Percentiles rank a stretch among this genome's conserved stretches.
Conservation (phyloP, 1,140 invertebrate genomes). For the Phymastichus coffea region DNA sequence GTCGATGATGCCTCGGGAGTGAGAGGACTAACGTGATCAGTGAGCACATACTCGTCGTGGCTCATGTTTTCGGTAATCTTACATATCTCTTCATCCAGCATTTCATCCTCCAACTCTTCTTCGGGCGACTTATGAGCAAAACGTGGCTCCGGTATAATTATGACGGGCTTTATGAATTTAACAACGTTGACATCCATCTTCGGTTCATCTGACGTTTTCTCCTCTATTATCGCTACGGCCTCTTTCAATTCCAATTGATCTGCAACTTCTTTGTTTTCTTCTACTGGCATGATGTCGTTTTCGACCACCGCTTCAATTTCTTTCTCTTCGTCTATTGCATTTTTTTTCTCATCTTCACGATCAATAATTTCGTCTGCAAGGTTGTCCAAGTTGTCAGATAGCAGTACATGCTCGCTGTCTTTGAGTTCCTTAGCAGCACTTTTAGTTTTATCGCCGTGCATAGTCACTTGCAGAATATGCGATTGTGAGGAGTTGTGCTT, state of each 20-base stretch:
- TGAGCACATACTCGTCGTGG: constrained; percentile 53
- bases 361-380: no score
- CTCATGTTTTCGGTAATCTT: constrained; percentile 56
- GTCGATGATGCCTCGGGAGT: constrained; percentile 35
- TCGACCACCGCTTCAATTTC: no score
- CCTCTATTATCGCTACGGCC: not conserved
- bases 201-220: not conserved
- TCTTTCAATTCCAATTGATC: no score
- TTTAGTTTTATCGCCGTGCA: no score
- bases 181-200: no score
- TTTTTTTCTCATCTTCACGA: no score
- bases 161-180: no score
- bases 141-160: not conserved
- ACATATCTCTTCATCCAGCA: constrained; percentile 53
- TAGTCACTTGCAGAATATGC: constrained; percentile 47
- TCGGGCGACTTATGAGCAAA: constrained; percentile 18
- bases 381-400: no score
- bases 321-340: no score
- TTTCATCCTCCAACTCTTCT: constrained; percentile 46
- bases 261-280: not conserved
- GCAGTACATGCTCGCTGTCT: no score
- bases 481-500: constrained; percentile 53
- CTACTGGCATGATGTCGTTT: not conserved
- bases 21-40: constrained; percentile 48
- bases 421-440: no score